Evolutionary conservation across 2,888 invertebrate genomes (phyloP), one percentile per base, ranked within the genome.

Genomic region (Rutpela maculata): DNA sequence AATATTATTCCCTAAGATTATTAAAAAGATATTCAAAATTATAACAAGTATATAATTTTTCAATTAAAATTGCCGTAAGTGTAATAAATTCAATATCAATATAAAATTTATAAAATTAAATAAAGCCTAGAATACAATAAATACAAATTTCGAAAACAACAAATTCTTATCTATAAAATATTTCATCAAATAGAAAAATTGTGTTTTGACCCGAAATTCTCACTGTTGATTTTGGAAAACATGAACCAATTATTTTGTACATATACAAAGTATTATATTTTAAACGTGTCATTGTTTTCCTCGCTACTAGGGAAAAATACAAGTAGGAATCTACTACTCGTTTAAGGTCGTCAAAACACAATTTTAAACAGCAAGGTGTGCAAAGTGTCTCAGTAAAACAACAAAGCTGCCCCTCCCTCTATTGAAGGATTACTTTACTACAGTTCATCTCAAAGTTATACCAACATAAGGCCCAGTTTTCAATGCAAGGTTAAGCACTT

Each of bases 61-160:
- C 67, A 67, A 69, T 76, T 60, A 79, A 77, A 72, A 78, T 72
- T 78, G 72, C 76, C 76, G 65, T 69, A 78, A 68, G 57, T 56
- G 73, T 74, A 81, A 82, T 81, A 80, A 83, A 80, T 80, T 80
- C 75, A 81, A 80, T 82, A 79, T 75, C 78, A 71, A 81, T 83
- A 83, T 81, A 83, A 84, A 82, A 82, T 82, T 83, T 82, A 82
- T 81, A 84, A 82, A 82, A 82, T 82, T 77, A 81, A 81, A 81
- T 83, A 83, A 79, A 81, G 77, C 75, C 79, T 83, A 83, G 80
- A 79, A 78, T 80, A 77, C 73, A 83, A 84, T 83, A 76, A 83
- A 81, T 80, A 80, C 77, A 81, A 80, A 75, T 78, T 80, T 79
- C 75, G 67, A 76, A 80, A 78, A 79, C 74, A 81, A 81, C 80